A percentile compares a stretch with the other conserved stretches of the same genome.
Evolutionary conservation across 2,888 invertebrate species (phyloP).

Genomic region (Acrobasis repandana): DNA sequence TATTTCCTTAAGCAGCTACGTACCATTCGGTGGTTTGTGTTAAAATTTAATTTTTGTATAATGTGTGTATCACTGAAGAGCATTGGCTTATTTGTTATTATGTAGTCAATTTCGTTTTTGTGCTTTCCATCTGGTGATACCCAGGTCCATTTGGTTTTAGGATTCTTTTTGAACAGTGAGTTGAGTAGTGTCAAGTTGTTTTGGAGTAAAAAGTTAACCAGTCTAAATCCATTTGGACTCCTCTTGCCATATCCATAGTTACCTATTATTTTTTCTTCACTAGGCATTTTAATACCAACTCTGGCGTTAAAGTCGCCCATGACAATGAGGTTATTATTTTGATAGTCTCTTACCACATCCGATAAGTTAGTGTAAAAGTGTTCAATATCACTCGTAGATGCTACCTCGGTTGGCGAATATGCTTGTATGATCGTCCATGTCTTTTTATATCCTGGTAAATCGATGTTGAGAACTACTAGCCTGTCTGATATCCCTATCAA

Average conservation of each 20-base stretch:
- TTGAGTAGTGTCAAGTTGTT: slow-evolving; percentile 28
- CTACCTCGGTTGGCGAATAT: slow-evolving; percentile 35
- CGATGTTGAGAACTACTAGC: too few species aligned
- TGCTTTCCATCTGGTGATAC: slow-evolving; percentile 28
- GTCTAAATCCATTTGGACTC: slow-evolving; percentile 19
- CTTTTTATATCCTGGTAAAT: too few species aligned
- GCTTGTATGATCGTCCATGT: not conserved
- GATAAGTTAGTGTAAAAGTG: slow-evolving; percentile 28
- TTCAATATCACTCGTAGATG: slow-evolving; percentile 22
- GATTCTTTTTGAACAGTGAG: slow-evolving; percentile 29
- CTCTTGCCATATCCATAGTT: slow-evolving; percentile 18
- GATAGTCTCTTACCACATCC: slow-evolving; percentile 11
- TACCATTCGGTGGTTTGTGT: slow-evolving; percentile 25
- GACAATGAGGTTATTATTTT: slow-evolving; percentile 27
- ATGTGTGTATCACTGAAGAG: slow-evolving; percentile 10
- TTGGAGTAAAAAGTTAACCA: slow-evolving; percentile 24
- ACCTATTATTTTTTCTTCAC: not conserved
- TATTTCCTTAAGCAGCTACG: not conserved
- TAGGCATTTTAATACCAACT: too few species aligned
- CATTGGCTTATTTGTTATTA: slow-evolving; percentile 15
- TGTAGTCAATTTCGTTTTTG: slow-evolving; percentile 32
- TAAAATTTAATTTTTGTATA: slow-evolving; percentile 26
- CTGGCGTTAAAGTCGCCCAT: slow-evolving; percentile 20
- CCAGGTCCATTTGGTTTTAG: slow-evolving; percentile 28
- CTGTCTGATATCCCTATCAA: too few species aligned